Percentiles rank a stretch among this genome's conserved stretches.
Conservation (phyloP, 2,113 vertebrate species). For the Caloenas nicobarica region DNA sequence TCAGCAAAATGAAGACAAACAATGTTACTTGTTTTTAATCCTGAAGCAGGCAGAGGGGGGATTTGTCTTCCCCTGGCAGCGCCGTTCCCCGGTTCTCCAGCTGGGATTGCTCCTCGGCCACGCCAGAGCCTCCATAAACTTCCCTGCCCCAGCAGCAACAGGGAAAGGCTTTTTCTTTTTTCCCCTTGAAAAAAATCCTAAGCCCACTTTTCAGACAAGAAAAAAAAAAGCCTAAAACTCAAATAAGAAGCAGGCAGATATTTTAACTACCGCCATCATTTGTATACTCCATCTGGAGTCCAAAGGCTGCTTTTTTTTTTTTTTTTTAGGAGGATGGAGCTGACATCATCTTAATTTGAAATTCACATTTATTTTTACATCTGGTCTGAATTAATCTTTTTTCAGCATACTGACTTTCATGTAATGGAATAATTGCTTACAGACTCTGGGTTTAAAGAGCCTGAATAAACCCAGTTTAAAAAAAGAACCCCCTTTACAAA, state of each 20-base stretch:
- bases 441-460: constrained; percentile 60
- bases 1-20: background rate
- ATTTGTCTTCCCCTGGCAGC: background rate
- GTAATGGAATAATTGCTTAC: constrained; percentile 82
- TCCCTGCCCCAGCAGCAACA: background rate
- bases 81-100: background rate
- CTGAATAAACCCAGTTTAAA: constrained; percentile 11
- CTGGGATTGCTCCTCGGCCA: background rate
- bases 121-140: background rate
- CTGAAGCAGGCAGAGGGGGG: background rate
- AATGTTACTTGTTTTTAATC: background rate
- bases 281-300: constrained; percentile 73
- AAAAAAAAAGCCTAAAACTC: constrained; percentile 31
- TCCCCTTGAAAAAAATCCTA: background rate
- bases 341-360: constrained; percentile 80
- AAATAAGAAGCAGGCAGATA: constrained; percentile 49
- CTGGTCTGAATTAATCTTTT: constrained; percentile 81
- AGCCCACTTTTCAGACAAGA: background rate
- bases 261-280: constrained; percentile 50
- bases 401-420: constrained; percentile 75
- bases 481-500: background rate
- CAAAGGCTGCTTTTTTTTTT: constrained; percentile 55
- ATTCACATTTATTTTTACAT: constrained; percentile 81
- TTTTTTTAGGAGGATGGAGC: constrained; percentile 59
- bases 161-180: background rate